phyloP scores from a whole-genome alignment of 2,797 vertebrate species.

The Eulemur mongoz region DNA sequence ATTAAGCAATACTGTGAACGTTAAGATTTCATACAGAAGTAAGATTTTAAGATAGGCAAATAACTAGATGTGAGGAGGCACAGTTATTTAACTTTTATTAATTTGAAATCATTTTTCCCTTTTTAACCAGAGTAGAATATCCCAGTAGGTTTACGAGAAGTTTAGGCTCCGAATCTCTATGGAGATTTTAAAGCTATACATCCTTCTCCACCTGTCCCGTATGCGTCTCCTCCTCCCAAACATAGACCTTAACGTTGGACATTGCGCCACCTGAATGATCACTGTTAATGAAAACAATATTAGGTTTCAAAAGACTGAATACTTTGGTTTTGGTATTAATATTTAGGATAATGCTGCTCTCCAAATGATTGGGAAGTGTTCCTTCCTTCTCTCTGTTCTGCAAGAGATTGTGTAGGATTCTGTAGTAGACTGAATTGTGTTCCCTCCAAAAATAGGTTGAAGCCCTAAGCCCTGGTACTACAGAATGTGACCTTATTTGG shows the following conservation, averaged over 20 bases:
- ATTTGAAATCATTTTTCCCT: constrained; percentile 35
- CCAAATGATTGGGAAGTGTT: neutral
- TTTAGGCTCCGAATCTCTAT: neutral
- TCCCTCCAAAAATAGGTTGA: neutral
- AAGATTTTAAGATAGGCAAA: neutral
- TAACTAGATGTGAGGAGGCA: neutral
- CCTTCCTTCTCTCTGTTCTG: neutral
- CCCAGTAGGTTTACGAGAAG: neutral
- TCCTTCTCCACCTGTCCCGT: neutral
- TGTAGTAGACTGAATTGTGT: neutral
- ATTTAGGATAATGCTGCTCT: constrained; percentile 3
- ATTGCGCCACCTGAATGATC: neutral
- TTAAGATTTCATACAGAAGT: constrained; percentile 9
- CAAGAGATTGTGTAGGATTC: neutral
- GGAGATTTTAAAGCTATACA: neutral
- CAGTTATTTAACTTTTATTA: constrained; percentile 10
- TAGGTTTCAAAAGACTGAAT: neutral
- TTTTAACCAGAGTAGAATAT: constrained; percentile 12
- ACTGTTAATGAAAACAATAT: constrained; percentile 6
- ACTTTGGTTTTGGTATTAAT: constrained; percentile 15
- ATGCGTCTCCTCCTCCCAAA: neutral
- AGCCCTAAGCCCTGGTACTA: neutral
- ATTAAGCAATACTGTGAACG: neutral
- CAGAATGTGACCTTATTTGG: neutral
- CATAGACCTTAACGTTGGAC: neutral